A percentile compares a stretch with the other conserved stretches of the same genome.
Evolutionary conservation across 2,888 invertebrate species (phyloP).

Genomic region (Yponomeuta cagnagella): DNA sequence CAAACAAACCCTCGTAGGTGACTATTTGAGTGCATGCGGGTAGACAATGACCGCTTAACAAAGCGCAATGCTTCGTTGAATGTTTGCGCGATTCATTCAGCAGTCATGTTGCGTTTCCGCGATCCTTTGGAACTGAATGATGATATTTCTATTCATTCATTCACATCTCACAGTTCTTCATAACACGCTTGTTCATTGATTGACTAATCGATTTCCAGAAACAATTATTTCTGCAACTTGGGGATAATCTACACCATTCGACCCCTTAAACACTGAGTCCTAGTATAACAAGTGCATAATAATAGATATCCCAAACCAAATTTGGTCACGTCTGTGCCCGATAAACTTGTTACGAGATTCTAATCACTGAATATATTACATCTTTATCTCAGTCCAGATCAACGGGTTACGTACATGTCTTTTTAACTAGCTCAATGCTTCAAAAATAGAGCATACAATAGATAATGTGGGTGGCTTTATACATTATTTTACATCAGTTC

Average conservation of each 20-base stretch:
- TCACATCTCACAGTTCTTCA: constrained; percentile 23
- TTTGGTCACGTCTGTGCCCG: constrained; percentile 22
- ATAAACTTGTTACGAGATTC: constrained; percentile 31
- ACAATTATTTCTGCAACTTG: not conserved
- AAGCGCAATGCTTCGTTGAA: constrained; percentile 31
- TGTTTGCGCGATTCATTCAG: constrained; percentile 38
- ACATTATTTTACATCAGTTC: constrained; percentile 16
- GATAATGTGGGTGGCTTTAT: constrained; percentile 23
- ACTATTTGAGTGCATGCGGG: constrained; percentile 33
- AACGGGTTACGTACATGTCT: constrained; percentile 27
- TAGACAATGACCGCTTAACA: constrained; percentile 45
- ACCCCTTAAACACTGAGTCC: not conserved
- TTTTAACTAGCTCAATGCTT: constrained; percentile 34
- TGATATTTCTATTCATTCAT: constrained; percentile 46
- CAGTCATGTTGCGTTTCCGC: constrained; percentile 24
- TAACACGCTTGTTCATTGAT: constrained; percentile 2
- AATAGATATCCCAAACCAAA: not conserved
- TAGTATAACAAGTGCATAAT: not conserved
- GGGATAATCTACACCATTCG: not conserved
- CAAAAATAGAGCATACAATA: constrained; percentile 43
- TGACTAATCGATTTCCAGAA: constrained; percentile 3
- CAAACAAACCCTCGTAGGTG: constrained; percentile 20
- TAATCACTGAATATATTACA: constrained; percentile 23
- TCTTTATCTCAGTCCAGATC: constrained; percentile 34
- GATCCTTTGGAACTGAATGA: constrained; percentile 30